These are phyloP conservation scores for Platysternon megacephalum DNA, from an alignment of 2,113 vertebrate genomes.

Conservation along the genomic window DNA sequence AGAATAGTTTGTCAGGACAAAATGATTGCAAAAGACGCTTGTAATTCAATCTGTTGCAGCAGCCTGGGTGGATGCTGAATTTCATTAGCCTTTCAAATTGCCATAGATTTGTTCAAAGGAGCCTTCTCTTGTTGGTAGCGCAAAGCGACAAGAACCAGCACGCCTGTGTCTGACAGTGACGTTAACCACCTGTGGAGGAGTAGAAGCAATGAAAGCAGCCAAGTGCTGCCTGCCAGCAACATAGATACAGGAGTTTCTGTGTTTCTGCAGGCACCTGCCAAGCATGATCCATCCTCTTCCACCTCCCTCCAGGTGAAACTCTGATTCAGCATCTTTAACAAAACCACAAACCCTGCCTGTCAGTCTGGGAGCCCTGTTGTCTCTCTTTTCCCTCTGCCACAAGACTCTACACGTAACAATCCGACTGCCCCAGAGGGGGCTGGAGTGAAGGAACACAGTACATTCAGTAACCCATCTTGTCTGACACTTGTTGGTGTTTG, in stretches of 20 bases:
- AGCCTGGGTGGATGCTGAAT: conserved; percentile 54
- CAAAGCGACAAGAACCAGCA: conserved; percentile 61
- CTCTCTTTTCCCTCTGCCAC: conserved; percentile 56
- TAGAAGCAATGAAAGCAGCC: conserved; percentile 24
- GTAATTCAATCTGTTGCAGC: conserved; percentile 5
- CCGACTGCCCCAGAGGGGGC: conserved; percentile 60
- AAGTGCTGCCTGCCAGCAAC: conserved; percentile 39
- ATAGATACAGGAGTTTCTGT: background rate
- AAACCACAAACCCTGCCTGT: conserved; percentile 66
- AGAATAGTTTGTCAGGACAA: background rate
- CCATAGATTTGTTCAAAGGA: conserved; percentile 60
- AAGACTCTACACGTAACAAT: conserved; percentile 59
- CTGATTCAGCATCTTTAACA: conserved; percentile 76
- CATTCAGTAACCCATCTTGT: background rate
- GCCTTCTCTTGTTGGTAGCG: conserved; percentile 13
- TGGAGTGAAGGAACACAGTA: conserved; percentile 15
- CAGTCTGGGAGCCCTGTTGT: conserved; percentile 65
- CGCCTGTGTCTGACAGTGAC: conserved; percentile 35
- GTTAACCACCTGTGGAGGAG: conserved; percentile 19
- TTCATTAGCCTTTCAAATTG: conserved; percentile 49
- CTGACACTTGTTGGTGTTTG: conserved; percentile 10
- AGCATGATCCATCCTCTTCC: conserved; percentile 28
- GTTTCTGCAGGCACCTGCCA: conserved; percentile 69
- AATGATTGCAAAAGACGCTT: background rate
- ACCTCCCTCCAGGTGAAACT: conserved; percentile 70